Evolutionary conservation across 2,797 vertebrate genomes (phyloP), one percentile per base, ranked within the genome.

Genomic region (Fistularia commersonii): DNA sequence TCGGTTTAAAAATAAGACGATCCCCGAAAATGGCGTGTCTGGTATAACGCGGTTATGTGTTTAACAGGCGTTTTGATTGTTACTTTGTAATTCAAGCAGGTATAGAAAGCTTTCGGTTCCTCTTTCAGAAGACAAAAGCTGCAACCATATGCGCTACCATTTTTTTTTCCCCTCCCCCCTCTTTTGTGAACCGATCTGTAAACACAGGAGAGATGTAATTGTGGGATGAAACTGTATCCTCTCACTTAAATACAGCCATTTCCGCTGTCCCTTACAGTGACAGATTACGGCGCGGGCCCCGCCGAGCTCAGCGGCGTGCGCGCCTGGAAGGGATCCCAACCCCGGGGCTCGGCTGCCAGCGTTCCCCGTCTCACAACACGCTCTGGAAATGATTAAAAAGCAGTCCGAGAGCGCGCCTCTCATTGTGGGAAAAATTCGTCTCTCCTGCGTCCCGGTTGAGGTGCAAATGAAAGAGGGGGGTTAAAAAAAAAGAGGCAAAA

Each of bases 341-440:
- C 73, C 77, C 64, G 78, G 86, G 34, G 84, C 85, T 74, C 59
- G 64, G 57, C 71, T 80, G 80, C 82, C 79, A 79, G 78, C 83
- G 54, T 76, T 87, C 67, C 86, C 76, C 66, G 74, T 74, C 79
- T 88, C 79, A 81, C 83, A 87, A 82, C 77, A 71, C 77, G 64
- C 86, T 92, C 92, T 98, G 93, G 91, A 94, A 94, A 89, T 87
- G 91, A 94, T 96, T 93, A 95, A 81, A 91, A 90, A 86, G 76
- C 83, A 76, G 82, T 88, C 90, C 79, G 78, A 81, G 82, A 88
- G 81, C 11, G 46, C 75, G 83, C 84, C 85, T 87, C 77, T 85
- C 84, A 80, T 75, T 88, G 79, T 90, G 90, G 90, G 92, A 92
- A 91, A 73, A 67, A 6, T 7, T 77, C 75, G 72, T 86, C 77